Conservation (phyloP, 2,888 invertebrate species). For the Callinectes sapidus region DNA sequence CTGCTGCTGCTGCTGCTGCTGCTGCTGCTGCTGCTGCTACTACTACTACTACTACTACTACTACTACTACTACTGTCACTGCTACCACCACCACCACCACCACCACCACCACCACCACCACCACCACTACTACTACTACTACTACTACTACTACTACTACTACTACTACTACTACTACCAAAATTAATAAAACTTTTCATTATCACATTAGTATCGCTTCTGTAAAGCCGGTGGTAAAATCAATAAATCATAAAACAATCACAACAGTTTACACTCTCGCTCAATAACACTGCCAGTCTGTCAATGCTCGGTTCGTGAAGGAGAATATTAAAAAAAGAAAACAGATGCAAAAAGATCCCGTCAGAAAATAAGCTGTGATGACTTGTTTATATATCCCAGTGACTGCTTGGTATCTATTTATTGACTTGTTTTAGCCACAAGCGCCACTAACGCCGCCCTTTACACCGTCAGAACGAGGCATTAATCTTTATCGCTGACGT, state of each 20-base stretch:
- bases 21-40: too few relatives aligned
- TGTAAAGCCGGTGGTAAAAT: not conserved
- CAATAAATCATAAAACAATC: not conserved
- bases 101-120: not conserved
- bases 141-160: not conserved
- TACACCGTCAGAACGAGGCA: slow-evolving; percentile 1
- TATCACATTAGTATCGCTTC: not conserved
- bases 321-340: not conserved
- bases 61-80: slow-evolving; percentile 31
- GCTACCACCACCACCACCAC: not conserved
- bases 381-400: not conserved
- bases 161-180: not conserved
- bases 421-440: not conserved
- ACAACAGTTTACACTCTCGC: not conserved
- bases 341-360: not conserved
- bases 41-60: not conserved
- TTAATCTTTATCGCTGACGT: slow-evolving; percentile 18
- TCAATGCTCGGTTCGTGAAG: not conserved
- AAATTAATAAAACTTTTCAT: not conserved
- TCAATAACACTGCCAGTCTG: not conserved
- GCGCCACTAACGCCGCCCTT: slow-evolving; percentile 18
- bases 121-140: slow-evolving; percentile 30
- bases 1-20: too few relatives aligned
- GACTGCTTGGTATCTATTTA: not conserved
- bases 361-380: not conserved